phyloP scores from a whole-genome alignment of 2,888 invertebrate genomes.

The Xylophagus ater region DNA sequence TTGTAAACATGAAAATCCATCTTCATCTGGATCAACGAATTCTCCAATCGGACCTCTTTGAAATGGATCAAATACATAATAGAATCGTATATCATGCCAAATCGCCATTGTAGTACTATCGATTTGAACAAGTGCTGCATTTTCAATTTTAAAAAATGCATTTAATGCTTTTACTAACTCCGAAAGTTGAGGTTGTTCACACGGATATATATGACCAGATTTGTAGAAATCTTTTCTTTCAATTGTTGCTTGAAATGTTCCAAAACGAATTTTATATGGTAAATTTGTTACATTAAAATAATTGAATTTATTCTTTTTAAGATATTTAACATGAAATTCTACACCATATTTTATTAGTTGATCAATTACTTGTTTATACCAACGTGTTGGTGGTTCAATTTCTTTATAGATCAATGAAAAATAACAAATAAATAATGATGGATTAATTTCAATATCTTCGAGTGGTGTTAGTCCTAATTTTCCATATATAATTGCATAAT shows the following conservation, averaged over 20 bases:
- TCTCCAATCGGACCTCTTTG: conserved; percentile 47
- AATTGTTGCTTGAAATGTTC: conserved; percentile 28
- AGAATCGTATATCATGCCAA: conserved; percentile 53
- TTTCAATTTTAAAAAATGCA: conserved; percentile 27
- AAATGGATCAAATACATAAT: conserved; percentile 55
- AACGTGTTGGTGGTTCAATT: conserved; percentile 51
- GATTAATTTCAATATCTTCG: conserved; percentile 36
- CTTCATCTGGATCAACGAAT: conserved; percentile 38
- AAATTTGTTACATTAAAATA: conserved; percentile 28
- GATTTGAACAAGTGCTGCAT: conserved; percentile 42
- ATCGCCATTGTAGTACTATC: conserved; percentile 47
- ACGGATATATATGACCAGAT: conserved; percentile 29
- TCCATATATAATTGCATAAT: conserved; percentile 30
- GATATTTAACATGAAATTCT: conserved; percentile 26
- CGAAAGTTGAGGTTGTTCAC: conserved; percentile 26
- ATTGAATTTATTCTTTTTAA: conserved; percentile 25
- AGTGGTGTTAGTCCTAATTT: conserved; percentile 29
- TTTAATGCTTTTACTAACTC: conserved; percentile 26
- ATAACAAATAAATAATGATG: conserved; percentile 48
- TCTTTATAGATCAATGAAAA: conserved; percentile 52
- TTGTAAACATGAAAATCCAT: conserved; percentile 47
- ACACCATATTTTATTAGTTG: conserved; percentile 29
- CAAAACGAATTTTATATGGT: conserved; percentile 38
- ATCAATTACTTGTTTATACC: conserved; percentile 51
- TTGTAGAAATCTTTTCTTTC: conserved; percentile 26